Base-by-base conservation (phyloP, 2,888 invertebrate species). In the Argyresthia goedartella region DNA sequence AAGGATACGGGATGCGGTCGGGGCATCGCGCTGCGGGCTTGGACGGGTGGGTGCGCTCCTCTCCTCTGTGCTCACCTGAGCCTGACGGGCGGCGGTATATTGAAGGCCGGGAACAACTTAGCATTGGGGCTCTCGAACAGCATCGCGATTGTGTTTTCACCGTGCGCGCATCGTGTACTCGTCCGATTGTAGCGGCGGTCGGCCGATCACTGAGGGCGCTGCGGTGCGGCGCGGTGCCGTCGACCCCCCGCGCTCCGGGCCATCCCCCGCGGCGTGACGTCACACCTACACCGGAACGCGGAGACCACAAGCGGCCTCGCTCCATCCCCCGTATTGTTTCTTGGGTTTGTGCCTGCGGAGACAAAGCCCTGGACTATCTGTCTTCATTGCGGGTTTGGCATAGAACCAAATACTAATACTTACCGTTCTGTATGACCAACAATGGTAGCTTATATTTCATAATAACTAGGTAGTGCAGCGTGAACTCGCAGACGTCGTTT, bases 81-180 rank as follows among this genome's bases (percentile, higher is more conserved):
- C 73, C 87, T 76, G 56, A 91, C 88, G 62, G 92, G 92, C 73
- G 92, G 92, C 67, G 92, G 92, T 73, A 92, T 91, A 79, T 89
- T 91, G 80, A 91, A 92, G 65, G 86, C 85, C 65, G 91, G 89
- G 76, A 88, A 90, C 76, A 91, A 88, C 81, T 92, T 88, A 79
- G 91, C 91, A 71, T 89, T 89, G 71, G 91, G 91, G 87, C 89
- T 91, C 81, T 92, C 92, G 78, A 92, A 92, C 79, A 92, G 85
- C 92, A 92, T 92, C 76, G 78, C 77, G 77, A 70, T 66, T 71
- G 69, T 72, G 75, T 80, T 79, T 77, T 81, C 79, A 74, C 80
- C 69, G 71, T 71, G 69, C 74, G 71, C 80, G 43, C 52, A 73
- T 78, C 52, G 64, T 77, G 76, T 63, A 70, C 64, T 59, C 72